Evolutionary conservation across 1,140 invertebrate species (phyloP), one percentile per base, ranked within the genome.

Genomic region (Orchesella cincta): DNA sequence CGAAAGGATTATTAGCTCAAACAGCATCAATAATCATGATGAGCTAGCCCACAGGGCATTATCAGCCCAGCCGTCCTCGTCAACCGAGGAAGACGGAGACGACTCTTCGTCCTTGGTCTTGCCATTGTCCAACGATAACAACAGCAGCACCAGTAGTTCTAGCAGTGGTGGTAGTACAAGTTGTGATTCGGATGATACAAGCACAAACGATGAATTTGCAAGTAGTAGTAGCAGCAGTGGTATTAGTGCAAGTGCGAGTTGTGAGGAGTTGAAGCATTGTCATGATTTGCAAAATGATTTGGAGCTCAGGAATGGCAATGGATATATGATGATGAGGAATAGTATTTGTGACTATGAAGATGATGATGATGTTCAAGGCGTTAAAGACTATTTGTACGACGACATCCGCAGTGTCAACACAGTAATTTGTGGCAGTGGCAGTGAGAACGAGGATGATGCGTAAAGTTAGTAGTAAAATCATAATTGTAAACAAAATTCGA

Each of bases 171-270:
- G 12, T 23, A 14, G 8, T 57, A 5, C 23, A 57, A 26, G n/a
- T 23, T 67, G 26, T 3, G 62, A 67, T 31, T 31, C 62, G 5
- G 62, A 67, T 12, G 62, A 67, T 67, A 29, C 33, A 67, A 57
- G 54, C 54, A 23, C 54, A 12, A 57, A 57, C 54, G 62, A 67
- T 12, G 62, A 67, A 29, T 67, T 67, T 67, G 29, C 33, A 33
- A 67, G 62, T 33, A 5, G 62, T 16, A 67, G 62, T 67, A 29
- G 62, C 1, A 67, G 62, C 29, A 67, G 62, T n/a, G n/a, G 26
- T 67, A n/a, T n/a, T n/a, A n/a, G n/a, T n/a, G n/a, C n/a, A n/a
- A n/a, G n/a, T n/a, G n/a, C n/a, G n/a, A 31, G 62, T 33, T 67
- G 29, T 33, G 62, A 67, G n/a, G 28, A 67, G 26, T 67, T 67